Evolutionary conservation across 1,140 invertebrate species (phyloP), one percentile per base, ranked within the genome.

Genomic region (Drosophila sp.): DNA sequence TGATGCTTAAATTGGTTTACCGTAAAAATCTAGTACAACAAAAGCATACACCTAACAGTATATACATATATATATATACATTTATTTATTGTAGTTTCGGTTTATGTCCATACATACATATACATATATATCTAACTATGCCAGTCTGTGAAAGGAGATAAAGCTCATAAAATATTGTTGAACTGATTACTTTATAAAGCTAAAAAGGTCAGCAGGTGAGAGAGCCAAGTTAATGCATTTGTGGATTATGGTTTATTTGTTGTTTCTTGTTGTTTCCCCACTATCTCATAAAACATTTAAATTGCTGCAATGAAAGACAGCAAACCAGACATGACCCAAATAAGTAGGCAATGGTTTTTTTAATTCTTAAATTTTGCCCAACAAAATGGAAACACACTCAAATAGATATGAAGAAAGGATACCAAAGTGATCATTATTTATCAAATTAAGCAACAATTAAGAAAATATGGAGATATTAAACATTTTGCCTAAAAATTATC

Each of bases 271-370:
- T 38, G 2, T 38, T 44, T 50, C 27, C 17, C 17, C 17, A 17
- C 4, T 5, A 50, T 8, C 44, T 50, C 10, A 60, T 60, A 27
- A 60, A 60, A 60, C 35, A 60, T 60, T 60, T 10, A 60, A 40
- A 25, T 38, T 38, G 27, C 25, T 10, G 33, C 57, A 60, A 38
- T 50, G 44, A 8, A 50, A 25, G n/a, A 50, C 2, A 2, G 7
- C 7, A 50, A 50, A 25, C 44, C 6, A 23, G 6, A 47, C 6
- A 7, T 47, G 44, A 10, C 44, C 8, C n/a, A 27, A 50, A 50
- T 10, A 27, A 50, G 44, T 50, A 60, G 10, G 57, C 57, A 40
- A 40, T 40, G 10, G 10, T 35, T 11, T 40, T 60, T 60, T 6
- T 32, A 3, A n/a, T 23, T 47, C 23, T 2, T 47, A 23, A 23